Evolutionary conservation across 2,113 vertebrate genomes (phyloP).

Genomic region (Prunella himalayana): DNA sequence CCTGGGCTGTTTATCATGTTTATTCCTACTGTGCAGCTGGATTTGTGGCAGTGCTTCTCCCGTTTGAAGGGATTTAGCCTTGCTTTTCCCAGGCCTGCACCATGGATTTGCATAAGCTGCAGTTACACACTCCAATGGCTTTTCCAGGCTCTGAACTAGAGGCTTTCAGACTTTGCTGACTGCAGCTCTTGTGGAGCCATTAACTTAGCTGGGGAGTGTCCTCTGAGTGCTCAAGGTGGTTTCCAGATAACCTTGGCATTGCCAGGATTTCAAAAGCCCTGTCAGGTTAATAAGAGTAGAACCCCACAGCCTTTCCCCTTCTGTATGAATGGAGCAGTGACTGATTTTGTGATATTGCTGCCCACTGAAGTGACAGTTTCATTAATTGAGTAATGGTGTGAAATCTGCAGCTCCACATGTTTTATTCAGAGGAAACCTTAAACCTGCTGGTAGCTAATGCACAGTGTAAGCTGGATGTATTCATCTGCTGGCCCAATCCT

Average conservation of each 20-base stretch:
- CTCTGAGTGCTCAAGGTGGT: background rate
- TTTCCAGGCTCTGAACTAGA: background rate
- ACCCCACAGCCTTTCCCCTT: background rate
- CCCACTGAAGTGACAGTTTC: background rate
- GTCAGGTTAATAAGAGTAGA: rapidly evolving
- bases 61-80: background rate
- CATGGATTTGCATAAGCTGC: background rate
- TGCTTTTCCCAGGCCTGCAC: background rate
- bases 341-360: background rate
- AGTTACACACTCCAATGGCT: rapidly evolving
- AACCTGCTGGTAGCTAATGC: background rate
- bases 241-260: background rate
- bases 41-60: background rate
- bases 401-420: background rate
- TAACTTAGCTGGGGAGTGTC: background rate
- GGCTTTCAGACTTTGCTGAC: background rate
- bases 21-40: background rate
- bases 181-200: background rate
- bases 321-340: background rate
- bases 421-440: background rate
- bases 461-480: background rate
- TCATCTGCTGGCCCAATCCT: background rate
- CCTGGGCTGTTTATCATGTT: background rate
- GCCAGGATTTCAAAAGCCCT: background rate
- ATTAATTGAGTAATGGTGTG: background rate